Base-by-base conservation (phyloP, 1,140 invertebrate species). In the Drosophila mayri region DNA sequence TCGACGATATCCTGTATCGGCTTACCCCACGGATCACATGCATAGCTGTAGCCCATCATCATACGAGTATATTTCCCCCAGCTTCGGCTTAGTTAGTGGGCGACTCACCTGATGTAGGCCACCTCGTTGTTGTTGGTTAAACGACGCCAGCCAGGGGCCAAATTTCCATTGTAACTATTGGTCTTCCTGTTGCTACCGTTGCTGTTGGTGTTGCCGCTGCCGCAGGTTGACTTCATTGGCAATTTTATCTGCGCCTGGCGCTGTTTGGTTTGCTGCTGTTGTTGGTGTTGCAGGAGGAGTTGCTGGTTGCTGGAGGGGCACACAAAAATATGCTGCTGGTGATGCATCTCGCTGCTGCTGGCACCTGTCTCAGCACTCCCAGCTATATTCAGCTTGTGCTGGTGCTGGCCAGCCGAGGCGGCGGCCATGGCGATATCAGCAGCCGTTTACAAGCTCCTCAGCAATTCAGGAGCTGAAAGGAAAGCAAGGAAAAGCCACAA, bases 31-130 rank as follows among this genome's bases (percentile, higher is more conserved):
- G 30, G 50, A 47, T 47, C 37, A 28, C 52, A 55, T 25, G 5
- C 25, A 25, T 25, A 25, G 25, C 25, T 25, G 25, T 25, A 25
- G 25, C 25, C 25, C 25, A 25, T 55, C 35, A 25, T 16, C n/a
- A 62, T 63, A n/a, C n/a, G n/a, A n/a, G n/a, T n/a, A 41, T 64
- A 41, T 64, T 40, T 25, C 20, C 54, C 54, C 5, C 20, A 7
- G 30, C 20, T 22, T 22, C 0, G 20, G 32, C 20, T 37, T 35
- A 20, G 16, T 35, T 32, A 10, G 43, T 37, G 44, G 41, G 40
- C 22, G 20, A 90, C 90, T 93, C 78, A 93, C 92, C 92, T 93
- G 77, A 93, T 91, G 68, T 93, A 93, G 76, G 91, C 81, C 73
- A 93, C 83, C 81, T 93, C 92, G 62, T 92, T 88, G 74, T 92